These are phyloP conservation scores for Danionella cerebrum DNA, from an alignment of 2,113 vertebrate genomes.

Conservation along the genomic window DNA sequence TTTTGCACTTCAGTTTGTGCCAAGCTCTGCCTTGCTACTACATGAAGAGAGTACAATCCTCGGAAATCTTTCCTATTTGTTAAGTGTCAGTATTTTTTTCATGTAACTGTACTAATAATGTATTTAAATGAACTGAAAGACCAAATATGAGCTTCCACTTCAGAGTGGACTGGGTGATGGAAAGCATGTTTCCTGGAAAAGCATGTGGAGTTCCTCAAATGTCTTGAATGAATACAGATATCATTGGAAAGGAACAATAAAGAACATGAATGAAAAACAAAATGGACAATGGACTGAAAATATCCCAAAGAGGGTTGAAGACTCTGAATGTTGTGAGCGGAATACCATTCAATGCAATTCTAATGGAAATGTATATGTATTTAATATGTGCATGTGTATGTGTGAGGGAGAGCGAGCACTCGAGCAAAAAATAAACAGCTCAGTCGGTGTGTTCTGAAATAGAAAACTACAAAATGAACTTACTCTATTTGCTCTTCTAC, in stretches of 20 bases:
- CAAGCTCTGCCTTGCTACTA: not conserved
- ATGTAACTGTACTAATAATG: constrained; percentile 49
- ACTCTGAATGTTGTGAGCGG: not conserved
- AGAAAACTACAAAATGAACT: too few species aligned
- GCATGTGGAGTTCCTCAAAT: not conserved
- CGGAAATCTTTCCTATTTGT: constrained; percentile 47
- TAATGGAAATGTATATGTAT: not conserved
- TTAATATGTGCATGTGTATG: not conserved
- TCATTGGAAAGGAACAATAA: not conserved
- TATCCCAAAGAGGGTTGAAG: not conserved
- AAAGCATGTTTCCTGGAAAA: constrained; percentile 5
- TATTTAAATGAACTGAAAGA: not conserved
- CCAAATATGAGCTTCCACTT: not conserved
- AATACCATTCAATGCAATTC: not conserved
- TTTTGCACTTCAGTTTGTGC: constrained; percentile 10
- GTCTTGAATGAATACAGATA: not conserved
- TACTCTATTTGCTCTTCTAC: too few species aligned
- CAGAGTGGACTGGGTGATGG: not conserved
- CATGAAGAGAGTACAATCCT: constrained; percentile 30
- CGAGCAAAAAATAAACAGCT: not conserved
- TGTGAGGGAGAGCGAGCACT: not conserved
- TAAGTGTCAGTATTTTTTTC: constrained; percentile 59
- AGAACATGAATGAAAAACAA: not conserved
- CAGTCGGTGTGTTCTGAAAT: not conserved
- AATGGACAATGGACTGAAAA: not conserved